These are phyloP conservation scores for Oryzaephilus surinamensis DNA, from an alignment of 1,140 invertebrate genomes.

Conservation along the genomic window DNA sequence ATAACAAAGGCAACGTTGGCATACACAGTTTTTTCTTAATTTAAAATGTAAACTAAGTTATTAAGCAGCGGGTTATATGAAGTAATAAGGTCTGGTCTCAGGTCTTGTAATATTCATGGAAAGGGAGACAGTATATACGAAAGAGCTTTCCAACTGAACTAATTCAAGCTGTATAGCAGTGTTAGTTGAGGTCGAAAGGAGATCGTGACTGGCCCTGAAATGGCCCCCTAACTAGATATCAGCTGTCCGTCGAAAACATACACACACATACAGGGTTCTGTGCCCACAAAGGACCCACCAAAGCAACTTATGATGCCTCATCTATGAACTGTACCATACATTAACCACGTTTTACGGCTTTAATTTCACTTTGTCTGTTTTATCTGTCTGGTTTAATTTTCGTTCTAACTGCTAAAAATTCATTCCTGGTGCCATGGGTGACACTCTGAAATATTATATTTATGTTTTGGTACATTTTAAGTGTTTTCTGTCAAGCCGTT, in stretches of 20 bases:
- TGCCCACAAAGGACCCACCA: too few relatives aligned
- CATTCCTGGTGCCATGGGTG: too few relatives aligned
- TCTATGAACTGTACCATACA: slow-evolving; percentile 14
- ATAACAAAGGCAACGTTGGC: too few relatives aligned
- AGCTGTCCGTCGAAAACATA: too few relatives aligned
- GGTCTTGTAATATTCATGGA: slow-evolving; percentile 21
- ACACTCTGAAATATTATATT: too few relatives aligned
- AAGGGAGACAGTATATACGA: slow-evolving; percentile 3
- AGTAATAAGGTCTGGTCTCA: slow-evolving; percentile 12
- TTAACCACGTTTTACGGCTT: slow-evolving; percentile 10
- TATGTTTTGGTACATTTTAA: too few relatives aligned
- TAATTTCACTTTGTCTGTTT: slow-evolving; percentile 8
- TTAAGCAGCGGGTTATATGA: slow-evolving; percentile 11
- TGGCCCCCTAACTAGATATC: slow-evolving; percentile 19
- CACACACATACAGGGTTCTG: slow-evolving; percentile 4
- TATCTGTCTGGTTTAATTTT: too few relatives aligned
- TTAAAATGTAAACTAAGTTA: slow-evolving; percentile 15
- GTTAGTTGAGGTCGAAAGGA: too few relatives aligned
- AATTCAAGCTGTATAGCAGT: too few relatives aligned
- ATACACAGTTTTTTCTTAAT: slow-evolving; percentile 14
- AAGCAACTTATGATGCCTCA: slow-evolving; percentile 10
- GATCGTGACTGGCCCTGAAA: slow-evolving; percentile 21
- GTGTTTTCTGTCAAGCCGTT: too few relatives aligned
- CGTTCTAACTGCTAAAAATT: too few relatives aligned
- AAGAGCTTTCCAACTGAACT: too few relatives aligned